phyloP scores from a whole-genome alignment of 2,888 invertebrate species.

The Portevinia maculata region DNA sequence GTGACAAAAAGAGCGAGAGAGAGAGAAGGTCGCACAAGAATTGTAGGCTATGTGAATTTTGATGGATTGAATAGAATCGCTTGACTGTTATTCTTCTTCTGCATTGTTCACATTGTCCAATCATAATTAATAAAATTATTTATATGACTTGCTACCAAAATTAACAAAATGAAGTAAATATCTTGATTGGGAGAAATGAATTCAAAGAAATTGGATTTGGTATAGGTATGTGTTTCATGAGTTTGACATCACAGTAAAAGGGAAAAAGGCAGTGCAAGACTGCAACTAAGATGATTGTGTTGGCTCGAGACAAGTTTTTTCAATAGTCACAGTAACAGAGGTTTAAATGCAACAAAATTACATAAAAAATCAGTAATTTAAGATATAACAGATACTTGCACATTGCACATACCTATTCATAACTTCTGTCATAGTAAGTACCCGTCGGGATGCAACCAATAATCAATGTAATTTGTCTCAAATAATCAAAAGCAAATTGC shows the following conservation, averaged over 20 bases:
- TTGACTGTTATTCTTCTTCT: constrained; percentile 40
- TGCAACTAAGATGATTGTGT: too few species aligned
- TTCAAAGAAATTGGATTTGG: constrained; percentile 10
- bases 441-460: constrained; percentile 43
- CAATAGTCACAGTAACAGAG: too few species aligned
- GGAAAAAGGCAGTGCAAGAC: too few species aligned
- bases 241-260: too few species aligned
- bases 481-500: constrained; percentile 69
- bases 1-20: background rate
- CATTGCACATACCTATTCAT: constrained; percentile 2
- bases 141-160: constrained; percentile 43
- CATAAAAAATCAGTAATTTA: background rate
- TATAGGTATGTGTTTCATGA: background rate
- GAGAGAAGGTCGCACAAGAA: background rate
- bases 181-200: constrained; percentile 25
- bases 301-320: too few species aligned
- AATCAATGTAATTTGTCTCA: constrained; percentile 66
- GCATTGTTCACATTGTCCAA: constrained; percentile 10
- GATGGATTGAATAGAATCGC: constrained; percentile 51
- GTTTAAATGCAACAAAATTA: too few species aligned
- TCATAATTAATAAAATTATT: constrained; percentile 62
- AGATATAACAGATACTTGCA: background rate
- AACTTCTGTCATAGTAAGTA: background rate
- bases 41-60: constrained; percentile 63
- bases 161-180: constrained; percentile 23